These are phyloP conservation scores for Prosopocoilus inquinatus DNA, from an alignment of 2,888 invertebrate species.

Conservation along the genomic window DNA sequence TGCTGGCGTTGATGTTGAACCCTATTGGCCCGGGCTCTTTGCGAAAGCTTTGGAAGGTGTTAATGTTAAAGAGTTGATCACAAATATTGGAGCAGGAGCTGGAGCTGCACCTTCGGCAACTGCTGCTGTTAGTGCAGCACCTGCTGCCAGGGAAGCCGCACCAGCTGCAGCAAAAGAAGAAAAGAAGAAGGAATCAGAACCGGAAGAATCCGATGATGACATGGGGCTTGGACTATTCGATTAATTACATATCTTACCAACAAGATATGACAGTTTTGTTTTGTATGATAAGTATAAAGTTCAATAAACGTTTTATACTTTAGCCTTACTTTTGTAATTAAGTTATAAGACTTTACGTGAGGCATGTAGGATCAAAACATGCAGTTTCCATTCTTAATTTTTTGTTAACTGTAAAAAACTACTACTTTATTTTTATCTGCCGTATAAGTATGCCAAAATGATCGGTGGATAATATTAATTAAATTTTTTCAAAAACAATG, in stretches of 20 bases:
- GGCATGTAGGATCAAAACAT: too few relatives aligned
- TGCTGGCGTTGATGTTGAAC: slow-evolving; percentile 93
- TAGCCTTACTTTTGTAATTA: too few relatives aligned
- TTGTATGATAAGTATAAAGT: too few relatives aligned
- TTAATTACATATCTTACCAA: slow-evolving; percentile 33
- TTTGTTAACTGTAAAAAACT: too few relatives aligned
- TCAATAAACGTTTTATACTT: too few relatives aligned
- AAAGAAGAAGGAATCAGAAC: slow-evolving; percentile 74
- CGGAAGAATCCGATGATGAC: slow-evolving; percentile 85
- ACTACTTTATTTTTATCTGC: too few relatives aligned
- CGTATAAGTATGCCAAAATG: too few relatives aligned
- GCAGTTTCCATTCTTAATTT: too few relatives aligned
- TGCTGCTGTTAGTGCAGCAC: slow-evolving; percentile 64
- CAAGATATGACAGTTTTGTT: background rate
- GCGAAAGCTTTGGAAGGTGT: slow-evolving; percentile 95
- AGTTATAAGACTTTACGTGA: too few relatives aligned
- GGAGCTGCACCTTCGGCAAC: slow-evolving; percentile 62
- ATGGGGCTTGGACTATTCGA: slow-evolving; percentile 92
- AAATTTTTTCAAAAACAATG: too few relatives aligned
- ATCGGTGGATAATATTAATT: too few relatives aligned
- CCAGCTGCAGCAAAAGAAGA: slow-evolving; percentile 67
- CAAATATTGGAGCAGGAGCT: slow-evolving; percentile 89
- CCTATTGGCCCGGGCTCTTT: slow-evolving; percentile 98
- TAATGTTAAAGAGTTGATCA: slow-evolving; percentile 89
- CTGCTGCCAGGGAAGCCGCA: slow-evolving; percentile 63